These are phyloP conservation scores for Anniella stebbinsi DNA, from an alignment of 2,797 vertebrate genomes.

Conservation along the genomic window DNA sequence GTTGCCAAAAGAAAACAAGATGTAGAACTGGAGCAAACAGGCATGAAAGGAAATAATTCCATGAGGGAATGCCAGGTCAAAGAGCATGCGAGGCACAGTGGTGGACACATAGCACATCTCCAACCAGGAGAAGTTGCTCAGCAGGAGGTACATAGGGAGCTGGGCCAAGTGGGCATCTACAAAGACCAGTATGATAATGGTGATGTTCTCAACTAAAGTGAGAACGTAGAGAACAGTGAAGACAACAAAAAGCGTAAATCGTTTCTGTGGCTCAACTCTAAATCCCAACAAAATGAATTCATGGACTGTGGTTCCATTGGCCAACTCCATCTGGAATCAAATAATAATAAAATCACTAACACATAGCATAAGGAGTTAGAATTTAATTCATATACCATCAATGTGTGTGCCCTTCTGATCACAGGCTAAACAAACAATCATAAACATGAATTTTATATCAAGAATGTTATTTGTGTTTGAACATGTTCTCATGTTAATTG, in stretches of 20 bases:
- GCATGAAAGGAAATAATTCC: too few relatives aligned
- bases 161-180: slow-evolving; percentile 41
- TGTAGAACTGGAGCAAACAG: too few relatives aligned
- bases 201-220: neutral
- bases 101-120: slow-evolving; percentile 66
- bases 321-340: neutral
- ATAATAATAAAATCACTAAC: neutral
- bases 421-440: too few relatives aligned
- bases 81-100: too few relatives aligned
- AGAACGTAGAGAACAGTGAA: neutral
- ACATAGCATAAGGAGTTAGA: neutral
- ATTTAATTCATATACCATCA: neutral
- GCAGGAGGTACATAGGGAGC: slow-evolving; percentile 64
- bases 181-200: slow-evolving; percentile 43
- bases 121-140: slow-evolving; percentile 69
- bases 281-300: slow-evolving; percentile 16
- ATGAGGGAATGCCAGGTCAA: too few relatives aligned
- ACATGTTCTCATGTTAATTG: neutral
- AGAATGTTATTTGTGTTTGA: slow-evolving; percentile 37
- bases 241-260: neutral
- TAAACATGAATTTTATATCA: too few relatives aligned
- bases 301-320: neutral
- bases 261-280: neutral
- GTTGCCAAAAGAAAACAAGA: too few relatives aligned
- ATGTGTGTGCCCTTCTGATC: too few relatives aligned